Evolutionary conservation across 2,113 vertebrate species (phyloP).

Genomic region (Octodon degus): DNA sequence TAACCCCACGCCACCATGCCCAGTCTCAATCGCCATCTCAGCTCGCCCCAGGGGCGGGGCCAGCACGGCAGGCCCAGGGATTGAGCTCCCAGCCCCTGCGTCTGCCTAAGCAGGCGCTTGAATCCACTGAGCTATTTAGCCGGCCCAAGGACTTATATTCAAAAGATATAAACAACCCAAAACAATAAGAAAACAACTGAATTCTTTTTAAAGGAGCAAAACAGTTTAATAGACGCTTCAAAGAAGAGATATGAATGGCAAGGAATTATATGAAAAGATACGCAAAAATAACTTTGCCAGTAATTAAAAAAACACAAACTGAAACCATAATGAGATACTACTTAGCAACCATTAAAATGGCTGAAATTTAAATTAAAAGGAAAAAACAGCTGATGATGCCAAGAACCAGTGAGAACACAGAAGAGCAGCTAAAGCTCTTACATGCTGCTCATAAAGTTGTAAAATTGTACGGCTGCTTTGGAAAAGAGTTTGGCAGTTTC

Average conservation of each 20-base stretch:
- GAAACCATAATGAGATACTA: neutral
- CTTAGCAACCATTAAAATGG: neutral
- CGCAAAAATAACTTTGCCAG: neutral
- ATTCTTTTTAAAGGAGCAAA: neutral
- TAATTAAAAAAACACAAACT: slow-evolving; percentile 25
- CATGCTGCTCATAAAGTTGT: neutral
- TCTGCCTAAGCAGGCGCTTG: too few species aligned
- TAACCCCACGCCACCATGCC: too few species aligned
- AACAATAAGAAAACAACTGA: neutral
- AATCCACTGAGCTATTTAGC: too few species aligned
- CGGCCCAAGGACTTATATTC: neutral
- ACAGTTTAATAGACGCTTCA: slow-evolving; percentile 19
- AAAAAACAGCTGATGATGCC: neutral
- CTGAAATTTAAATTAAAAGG: neutral
- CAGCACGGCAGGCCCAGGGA: too few species aligned
- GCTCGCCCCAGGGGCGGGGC: too few species aligned
- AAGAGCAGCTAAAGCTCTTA: neutral
- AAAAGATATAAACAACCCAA: neutral
- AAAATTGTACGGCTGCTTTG: neutral
- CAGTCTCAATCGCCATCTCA: too few species aligned
- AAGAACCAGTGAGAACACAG: neutral
- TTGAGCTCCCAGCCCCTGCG: too few species aligned
- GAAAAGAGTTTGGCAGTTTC: slow-evolving; percentile 6
- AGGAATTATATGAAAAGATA: neutral
- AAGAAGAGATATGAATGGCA: neutral